Conservation (phyloP, 2,888 invertebrate species). For the Luperina testacea region DNA sequence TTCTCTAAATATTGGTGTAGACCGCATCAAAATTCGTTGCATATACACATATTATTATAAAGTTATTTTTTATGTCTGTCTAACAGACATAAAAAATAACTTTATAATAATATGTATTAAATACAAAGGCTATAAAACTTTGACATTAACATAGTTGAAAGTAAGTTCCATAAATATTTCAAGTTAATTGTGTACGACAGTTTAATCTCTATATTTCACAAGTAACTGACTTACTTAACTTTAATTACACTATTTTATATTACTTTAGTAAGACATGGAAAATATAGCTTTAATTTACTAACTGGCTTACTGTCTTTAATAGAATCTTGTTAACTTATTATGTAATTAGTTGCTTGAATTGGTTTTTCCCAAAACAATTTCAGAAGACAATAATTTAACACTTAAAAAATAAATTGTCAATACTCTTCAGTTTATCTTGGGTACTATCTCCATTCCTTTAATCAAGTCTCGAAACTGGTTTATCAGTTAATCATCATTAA, state of each 20-base stretch:
- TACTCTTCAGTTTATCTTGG: slow-evolving; percentile 6
- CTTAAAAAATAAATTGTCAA: neutral
- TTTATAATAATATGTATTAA: neutral
- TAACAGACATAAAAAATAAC: neutral
- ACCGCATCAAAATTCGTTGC: neutral
- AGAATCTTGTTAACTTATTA: neutral
- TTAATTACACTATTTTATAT: neutral
- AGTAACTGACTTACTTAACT: neutral
- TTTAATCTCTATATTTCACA: slow-evolving; percentile 9
- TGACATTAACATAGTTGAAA: slow-evolving; percentile 9
- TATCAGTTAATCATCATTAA: slow-evolving; percentile 56
- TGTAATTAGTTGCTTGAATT: neutral
- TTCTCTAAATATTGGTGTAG: neutral
- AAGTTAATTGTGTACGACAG: slow-evolving; percentile 5
- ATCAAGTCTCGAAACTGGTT: slow-evolving; percentile 43
- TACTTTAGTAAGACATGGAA: neutral
- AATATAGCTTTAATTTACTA: neutral
- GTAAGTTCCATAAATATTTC: slow-evolving; percentile 16
- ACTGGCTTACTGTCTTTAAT: neutral
- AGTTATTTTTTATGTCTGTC: too few relatives aligned
- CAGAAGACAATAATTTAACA: neutral
- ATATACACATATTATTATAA: too few relatives aligned
- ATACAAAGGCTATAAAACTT: neutral
- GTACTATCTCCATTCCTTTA: slow-evolving; percentile 13
- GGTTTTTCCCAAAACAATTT: neutral